A percentile compares a stretch with the other conserved stretches of the same genome.
Evolutionary conservation across 2,888 invertebrate genomes (phyloP).

Genomic region (Cyclophora punctaria): DNA sequence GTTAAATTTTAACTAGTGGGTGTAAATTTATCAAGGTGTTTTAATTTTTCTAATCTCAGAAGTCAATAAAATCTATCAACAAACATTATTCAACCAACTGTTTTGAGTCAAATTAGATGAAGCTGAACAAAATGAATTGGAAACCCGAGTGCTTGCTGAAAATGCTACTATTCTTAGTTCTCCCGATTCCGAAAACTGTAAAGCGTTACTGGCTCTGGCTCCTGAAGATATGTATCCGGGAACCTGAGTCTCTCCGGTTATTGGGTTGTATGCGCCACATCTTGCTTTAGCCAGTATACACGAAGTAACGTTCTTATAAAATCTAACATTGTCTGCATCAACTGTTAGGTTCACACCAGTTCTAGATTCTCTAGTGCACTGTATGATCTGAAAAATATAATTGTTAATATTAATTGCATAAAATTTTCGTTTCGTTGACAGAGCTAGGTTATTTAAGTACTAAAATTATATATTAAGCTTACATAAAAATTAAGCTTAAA

Average conservation of each 20-base stretch:
- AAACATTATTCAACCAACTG: conserved; percentile 62
- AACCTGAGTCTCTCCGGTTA: conserved; percentile 77
- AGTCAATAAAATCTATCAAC: conserved; percentile 25
- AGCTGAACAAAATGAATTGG: conserved; percentile 70
- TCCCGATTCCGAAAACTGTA: conserved; percentile 72
- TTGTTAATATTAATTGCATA: too few relatives aligned
- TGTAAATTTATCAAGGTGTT: too few relatives aligned
- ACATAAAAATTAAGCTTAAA: too few relatives aligned
- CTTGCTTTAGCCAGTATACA: conserved; percentile 78
- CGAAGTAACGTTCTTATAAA: conserved; percentile 78
- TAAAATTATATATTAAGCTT: too few relatives aligned
- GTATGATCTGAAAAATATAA: conserved; percentile 53
- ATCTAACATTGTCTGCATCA: conserved; percentile 68
- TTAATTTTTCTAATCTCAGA: not conserved
- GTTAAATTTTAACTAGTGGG: too few relatives aligned
- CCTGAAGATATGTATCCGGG: conserved; percentile 58
- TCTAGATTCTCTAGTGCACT: conserved; percentile 70
- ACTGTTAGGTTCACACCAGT: conserved; percentile 63
- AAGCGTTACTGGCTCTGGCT: conserved; percentile 64
- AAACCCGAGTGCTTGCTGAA: conserved; percentile 63
- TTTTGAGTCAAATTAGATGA: conserved; percentile 70
- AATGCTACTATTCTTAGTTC: conserved; percentile 73
- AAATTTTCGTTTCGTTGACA: too few relatives aligned
- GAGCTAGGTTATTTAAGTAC: too few relatives aligned
- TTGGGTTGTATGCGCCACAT: conserved; percentile 78